Evolutionary conservation across 2,797 vertebrate genomes (phyloP).

Genomic region (Eulemur coronatus): DNA sequence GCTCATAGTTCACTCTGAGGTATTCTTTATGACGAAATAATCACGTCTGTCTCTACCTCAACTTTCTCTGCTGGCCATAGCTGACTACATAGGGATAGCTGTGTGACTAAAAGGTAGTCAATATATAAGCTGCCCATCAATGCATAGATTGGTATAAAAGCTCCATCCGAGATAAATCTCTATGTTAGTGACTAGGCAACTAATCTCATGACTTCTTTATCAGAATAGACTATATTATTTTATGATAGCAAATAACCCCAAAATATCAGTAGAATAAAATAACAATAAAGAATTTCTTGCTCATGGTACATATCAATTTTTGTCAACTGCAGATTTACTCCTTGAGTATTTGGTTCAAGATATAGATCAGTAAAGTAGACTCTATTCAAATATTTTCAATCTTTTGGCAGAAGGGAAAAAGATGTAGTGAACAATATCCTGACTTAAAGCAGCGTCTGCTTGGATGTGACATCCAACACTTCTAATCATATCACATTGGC

Average conservation of each 20-base stretch:
- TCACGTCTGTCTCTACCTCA: background rate
- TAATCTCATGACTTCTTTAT: background rate
- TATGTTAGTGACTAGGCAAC: background rate
- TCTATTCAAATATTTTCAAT: background rate
- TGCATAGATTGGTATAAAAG: background rate
- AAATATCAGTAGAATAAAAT: background rate
- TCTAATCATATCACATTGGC: background rate
- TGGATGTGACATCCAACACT: background rate
- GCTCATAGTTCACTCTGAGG: background rate
- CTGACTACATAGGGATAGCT: background rate
- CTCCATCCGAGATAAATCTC: background rate
- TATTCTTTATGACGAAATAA: background rate
- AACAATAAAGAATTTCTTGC: background rate
- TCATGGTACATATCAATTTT: background rate
- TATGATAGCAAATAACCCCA: background rate
- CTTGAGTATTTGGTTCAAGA: background rate
- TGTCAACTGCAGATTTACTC: background rate
- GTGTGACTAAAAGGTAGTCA: background rate
- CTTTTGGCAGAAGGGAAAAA: background rate
- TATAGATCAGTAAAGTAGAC: background rate
- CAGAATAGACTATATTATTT: background rate
- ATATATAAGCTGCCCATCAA: background rate
- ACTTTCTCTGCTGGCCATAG: background rate
- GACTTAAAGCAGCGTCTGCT: background rate
- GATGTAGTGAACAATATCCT: background rate